A percentile compares a stretch with the other conserved stretches of the same genome.
Conservation (phyloP, 2,113 vertebrate genomes). For the Ranitomeya imitator region DNA sequence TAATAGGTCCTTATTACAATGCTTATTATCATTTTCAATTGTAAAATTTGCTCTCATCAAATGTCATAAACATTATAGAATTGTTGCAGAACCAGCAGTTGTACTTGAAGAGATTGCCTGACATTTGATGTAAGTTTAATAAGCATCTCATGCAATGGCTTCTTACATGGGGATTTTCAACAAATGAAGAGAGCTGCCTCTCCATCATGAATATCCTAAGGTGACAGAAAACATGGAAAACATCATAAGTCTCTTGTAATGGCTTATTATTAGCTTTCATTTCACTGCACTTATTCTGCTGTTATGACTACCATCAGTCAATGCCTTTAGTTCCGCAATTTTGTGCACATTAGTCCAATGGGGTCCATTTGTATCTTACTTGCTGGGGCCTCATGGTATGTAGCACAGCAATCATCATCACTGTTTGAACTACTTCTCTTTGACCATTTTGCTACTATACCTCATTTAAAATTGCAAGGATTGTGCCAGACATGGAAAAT, state of each 20-base stretch:
- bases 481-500: constrained; percentile 59
- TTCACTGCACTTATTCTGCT: neutral
- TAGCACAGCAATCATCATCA: constrained; percentile 15
- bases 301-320: neutral
- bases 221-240: neutral
- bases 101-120: constrained; percentile 14
- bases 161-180: neutral
- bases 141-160: neutral
- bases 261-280: neutral
- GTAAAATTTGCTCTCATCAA: constrained; percentile 25
- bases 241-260: neutral
- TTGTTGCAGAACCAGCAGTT: neutral
- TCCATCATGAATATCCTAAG: neutral
- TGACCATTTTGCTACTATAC: constrained; percentile 60
- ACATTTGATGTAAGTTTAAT: constrained; percentile 21
- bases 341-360: neutral
- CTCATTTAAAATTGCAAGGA: constrained; percentile 60
- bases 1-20: neutral
- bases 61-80: neutral
- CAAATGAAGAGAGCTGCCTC: neutral
- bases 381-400: neutral
- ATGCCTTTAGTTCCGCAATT: neutral
- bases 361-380: neutral
- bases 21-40: constrained; percentile 13
- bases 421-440: constrained; percentile 59